phyloP scores from a whole-genome alignment of 1,140 invertebrate genomes.

The Matsumurasca onukii region DNA sequence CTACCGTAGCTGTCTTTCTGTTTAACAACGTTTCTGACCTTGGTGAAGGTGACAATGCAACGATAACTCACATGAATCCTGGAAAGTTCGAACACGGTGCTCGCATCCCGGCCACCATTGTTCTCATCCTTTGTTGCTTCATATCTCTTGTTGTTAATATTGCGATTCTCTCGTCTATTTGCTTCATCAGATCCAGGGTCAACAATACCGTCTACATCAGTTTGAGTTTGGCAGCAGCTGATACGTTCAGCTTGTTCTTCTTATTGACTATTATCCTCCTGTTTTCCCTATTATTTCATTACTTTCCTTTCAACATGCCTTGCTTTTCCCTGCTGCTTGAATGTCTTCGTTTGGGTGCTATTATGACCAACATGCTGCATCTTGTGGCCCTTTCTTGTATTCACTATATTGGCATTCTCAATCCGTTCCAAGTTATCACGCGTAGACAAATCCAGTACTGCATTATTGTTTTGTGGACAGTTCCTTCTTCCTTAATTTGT shows the following conservation, averaged over 20 bases:
- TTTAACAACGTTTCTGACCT: too few relatives aligned
- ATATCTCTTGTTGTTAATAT: conserved; percentile 55
- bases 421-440: conserved; percentile 64
- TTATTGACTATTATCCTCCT: conserved; percentile 54
- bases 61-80: too few relatives aligned
- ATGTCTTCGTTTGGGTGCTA: conserved; percentile 53
- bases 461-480: conserved; percentile 55
- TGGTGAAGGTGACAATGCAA: too few relatives aligned
- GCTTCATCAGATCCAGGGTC: conserved; percentile 56
- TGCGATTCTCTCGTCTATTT: conserved; percentile 52
- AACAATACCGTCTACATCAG: conserved; percentile 60
- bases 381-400: conserved; percentile 66
- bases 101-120: conserved; percentile 37
- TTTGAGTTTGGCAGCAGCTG: conserved; percentile 59
- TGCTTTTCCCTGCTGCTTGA: conserved; percentile 51
- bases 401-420: conserved; percentile 64
- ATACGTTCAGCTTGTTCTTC: conserved; percentile 55
- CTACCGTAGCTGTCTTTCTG: too few relatives aligned
- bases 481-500: conserved; percentile 53
- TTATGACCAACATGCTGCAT: conserved; percentile 63
- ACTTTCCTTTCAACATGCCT: conserved; percentile 19
- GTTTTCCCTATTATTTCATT: conserved; percentile 51
- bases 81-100: too few relatives aligned
- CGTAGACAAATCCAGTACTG: conserved; percentile 54
- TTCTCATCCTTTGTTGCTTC: conserved; percentile 52